phyloP scores from a whole-genome alignment of 2,888 invertebrate species.

The Lordiphosa andalusiaca region DNA sequence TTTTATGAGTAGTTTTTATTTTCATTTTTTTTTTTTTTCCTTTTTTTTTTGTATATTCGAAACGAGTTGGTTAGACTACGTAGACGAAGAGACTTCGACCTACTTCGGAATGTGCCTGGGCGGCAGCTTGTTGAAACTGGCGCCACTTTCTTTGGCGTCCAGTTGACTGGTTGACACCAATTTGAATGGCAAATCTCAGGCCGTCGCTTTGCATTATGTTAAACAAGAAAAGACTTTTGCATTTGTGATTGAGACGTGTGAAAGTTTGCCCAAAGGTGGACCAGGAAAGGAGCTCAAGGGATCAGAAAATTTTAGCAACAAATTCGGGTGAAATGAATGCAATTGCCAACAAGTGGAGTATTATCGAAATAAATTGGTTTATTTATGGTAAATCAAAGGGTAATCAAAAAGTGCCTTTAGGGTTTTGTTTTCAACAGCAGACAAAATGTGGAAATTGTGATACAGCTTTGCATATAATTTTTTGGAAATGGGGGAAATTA shows the following conservation, averaged over 20 bases:
- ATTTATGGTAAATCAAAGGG: no score
- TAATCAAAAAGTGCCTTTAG: no score
- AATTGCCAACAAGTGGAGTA: no score
- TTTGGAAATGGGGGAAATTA: no score
- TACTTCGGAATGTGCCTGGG: conserved; percentile 43
- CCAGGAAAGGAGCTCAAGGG: no score
- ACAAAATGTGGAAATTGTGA: no score
- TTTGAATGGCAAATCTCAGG: conserved; percentile 66
- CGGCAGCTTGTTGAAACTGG: conserved; percentile 36
- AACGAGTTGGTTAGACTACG: conserved; percentile 53
- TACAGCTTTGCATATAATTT: no score
- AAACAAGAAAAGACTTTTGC: conserved; percentile 29
- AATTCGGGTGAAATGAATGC: no score
- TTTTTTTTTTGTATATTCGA: conserved; percentile 30
- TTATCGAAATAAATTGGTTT: no score
- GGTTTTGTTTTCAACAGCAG: no score
- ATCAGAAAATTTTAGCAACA: no score
- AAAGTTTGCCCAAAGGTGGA: no score
- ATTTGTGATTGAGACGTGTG: not conserved
- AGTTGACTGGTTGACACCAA: conserved; percentile 72
- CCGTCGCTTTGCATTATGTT: conserved; percentile 27
- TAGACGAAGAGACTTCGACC: conserved; percentile 48
- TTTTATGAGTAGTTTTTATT: conserved; percentile 30
- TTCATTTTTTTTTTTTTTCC: conserved; percentile 16
- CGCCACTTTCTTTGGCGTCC: conserved; percentile 74